phyloP scores from a whole-genome alignment of 2,113 vertebrate species.

The Antigone vipio region DNA sequence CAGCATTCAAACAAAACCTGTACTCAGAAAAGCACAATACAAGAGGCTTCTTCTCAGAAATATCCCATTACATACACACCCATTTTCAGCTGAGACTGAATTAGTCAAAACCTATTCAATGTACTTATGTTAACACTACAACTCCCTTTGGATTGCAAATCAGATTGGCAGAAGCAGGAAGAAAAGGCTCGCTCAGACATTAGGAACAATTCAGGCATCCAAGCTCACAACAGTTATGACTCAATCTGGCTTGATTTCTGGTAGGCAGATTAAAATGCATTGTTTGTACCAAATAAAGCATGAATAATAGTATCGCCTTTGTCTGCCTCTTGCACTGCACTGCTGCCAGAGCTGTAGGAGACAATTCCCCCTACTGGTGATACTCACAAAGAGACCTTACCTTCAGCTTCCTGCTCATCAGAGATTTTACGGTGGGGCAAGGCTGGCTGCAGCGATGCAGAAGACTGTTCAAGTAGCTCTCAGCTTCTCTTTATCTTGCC shows the following conservation, averaged over 20 bases:
- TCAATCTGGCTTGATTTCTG: slow-evolving; percentile 13
- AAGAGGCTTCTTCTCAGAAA: slow-evolving; percentile 29
- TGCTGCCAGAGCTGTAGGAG: background rate
- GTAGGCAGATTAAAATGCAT: slow-evolving; percentile 14
- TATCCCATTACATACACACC: slow-evolving; percentile 13
- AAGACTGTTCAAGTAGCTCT: background rate
- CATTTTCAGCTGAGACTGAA: background rate
- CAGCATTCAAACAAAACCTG: background rate
- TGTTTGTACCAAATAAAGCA: slow-evolving; percentile 20
- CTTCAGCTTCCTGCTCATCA: background rate
- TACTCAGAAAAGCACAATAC: background rate
- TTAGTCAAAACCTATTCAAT: background rate
- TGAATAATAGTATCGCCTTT: background rate
- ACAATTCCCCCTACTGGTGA: background rate
- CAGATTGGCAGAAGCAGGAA: background rate
- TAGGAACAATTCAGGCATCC: slow-evolving; percentile 6
- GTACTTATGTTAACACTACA: background rate
- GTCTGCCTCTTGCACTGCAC: background rate
- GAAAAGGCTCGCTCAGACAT: background rate
- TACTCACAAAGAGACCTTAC: background rate
- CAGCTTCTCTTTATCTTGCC: background rate
- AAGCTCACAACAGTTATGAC: background rate
- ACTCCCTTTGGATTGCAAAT: background rate
- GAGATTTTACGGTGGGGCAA: background rate
- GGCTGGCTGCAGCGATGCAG: background rate